Evolutionary conservation across 2,113 vertebrate species (phyloP).

Genomic region (Barbus barbus): DNA sequence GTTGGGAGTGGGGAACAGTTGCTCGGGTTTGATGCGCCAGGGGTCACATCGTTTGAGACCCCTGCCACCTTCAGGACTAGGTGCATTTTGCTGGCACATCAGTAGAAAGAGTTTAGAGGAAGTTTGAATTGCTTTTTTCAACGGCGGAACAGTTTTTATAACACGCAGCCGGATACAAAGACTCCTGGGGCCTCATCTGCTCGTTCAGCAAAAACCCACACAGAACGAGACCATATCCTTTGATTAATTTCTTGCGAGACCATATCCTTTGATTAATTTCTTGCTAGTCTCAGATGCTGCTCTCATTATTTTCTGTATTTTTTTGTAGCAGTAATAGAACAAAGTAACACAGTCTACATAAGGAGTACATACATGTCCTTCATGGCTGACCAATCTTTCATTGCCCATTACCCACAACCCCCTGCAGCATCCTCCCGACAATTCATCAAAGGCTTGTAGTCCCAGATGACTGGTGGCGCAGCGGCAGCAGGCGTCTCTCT

Average conservation of each 20-base stretch:
- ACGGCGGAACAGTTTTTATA: not conserved
- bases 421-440: conserved; percentile 33
- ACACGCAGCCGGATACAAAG: conserved; percentile 26
- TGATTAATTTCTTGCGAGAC: conserved; percentile 37
- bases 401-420: conserved; percentile 44
- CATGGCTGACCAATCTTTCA: conserved; percentile 38
- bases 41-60: conserved; percentile 36
- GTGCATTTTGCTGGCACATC: not conserved
- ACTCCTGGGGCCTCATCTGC: conserved; percentile 46
- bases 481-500: conserved; percentile 18
- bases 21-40: not conserved
- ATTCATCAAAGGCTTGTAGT: conserved; percentile 41
- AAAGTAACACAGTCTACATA: conserved; percentile 15
- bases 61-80: conserved; percentile 8
- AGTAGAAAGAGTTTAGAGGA: conserved; percentile 9
- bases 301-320: conserved; percentile 33
- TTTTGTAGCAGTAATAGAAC: not conserved
- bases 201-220: conserved; percentile 43
- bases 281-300: conserved; percentile 4
- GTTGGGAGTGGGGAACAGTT: conserved; percentile 46
- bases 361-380: conserved; percentile 31
- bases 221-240: conserved; percentile 32
- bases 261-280: conserved; percentile 37
- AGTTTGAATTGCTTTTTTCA: conserved; percentile 18
- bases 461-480: conserved; percentile 43